phyloP scores from a whole-genome alignment of 2,888 invertebrate genomes.

The Caenorhabditis sinica region DNA sequence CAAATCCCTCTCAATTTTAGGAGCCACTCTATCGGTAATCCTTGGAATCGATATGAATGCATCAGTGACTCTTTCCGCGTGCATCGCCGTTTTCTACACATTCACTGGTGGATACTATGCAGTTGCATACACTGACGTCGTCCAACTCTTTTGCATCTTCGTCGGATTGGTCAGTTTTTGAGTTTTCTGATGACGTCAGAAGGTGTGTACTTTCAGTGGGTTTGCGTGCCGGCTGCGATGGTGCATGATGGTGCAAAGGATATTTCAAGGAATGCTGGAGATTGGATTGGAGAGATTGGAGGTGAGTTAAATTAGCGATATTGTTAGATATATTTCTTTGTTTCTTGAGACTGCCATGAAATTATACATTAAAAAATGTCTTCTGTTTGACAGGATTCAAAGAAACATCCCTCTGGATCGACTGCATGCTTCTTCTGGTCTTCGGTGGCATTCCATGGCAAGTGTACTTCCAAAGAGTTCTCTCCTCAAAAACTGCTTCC shows the following conservation, averaged over 20 bases:
- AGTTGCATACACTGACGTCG: constrained; percentile 98
- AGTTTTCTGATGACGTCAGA: constrained; percentile 20
- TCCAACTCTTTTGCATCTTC: constrained; percentile 98
- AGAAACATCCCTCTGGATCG: constrained; percentile 88
- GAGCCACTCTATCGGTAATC: constrained; percentile 96
- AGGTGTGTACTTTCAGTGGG: constrained; percentile 87
- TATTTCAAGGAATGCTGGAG: constrained; percentile 87
- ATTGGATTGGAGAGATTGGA: constrained; percentile 91
- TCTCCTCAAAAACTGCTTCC: constrained; percentile 95
- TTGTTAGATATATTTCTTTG: neutral
- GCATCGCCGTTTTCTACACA: constrained; percentile 97
- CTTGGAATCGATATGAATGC: constrained; percentile 95
- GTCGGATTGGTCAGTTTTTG: constrained; percentile 89
- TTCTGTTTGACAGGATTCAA: constrained; percentile 56
- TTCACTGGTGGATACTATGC: constrained; percentile 92
- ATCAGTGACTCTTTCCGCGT: constrained; percentile 95
- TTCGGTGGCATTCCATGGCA: constrained; percentile 99
- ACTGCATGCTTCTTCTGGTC: constrained; percentile 92
- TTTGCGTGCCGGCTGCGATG: constrained; percentile 98
- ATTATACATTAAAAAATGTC: too few species aligned
- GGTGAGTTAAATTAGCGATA: constrained; percentile 12
- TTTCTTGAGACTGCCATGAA: neutral
- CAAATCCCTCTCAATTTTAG: constrained; percentile 85
- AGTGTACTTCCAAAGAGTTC: constrained; percentile 98
- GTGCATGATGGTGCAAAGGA: constrained; percentile 91